A percentile compares a stretch with the other conserved stretches of the same genome.
phyloP scores from a whole-genome alignment of 1,140 invertebrate species.

The Gryon sp. region DNA sequence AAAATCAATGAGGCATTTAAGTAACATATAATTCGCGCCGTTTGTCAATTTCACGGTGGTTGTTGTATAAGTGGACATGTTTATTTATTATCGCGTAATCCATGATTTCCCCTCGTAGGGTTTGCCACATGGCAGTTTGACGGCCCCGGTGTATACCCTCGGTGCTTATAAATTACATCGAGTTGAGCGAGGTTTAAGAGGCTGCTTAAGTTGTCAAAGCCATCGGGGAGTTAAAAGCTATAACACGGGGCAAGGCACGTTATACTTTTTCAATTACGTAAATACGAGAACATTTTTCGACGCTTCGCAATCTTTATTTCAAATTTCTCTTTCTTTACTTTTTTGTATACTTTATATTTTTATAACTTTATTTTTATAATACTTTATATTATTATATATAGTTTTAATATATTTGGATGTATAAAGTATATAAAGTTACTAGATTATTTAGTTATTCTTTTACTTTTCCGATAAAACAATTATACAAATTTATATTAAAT shows the following conservation, averaged over 20 bases:
- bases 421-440: not conserved
- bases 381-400: no score
- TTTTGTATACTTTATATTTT: conserved; percentile 9
- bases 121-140: conserved; percentile 78
- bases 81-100: conserved; percentile 79
- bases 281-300: conserved; percentile 53
- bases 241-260: conserved; percentile 45
- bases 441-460: no score
- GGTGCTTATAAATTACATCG: conserved; percentile 77
- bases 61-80: conserved; percentile 73
- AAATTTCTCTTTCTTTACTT: no score
- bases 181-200: conserved; percentile 76
- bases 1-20: conserved; percentile 48
- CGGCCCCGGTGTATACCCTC: conserved; percentile 70
- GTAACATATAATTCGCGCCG: conserved; percentile 51
- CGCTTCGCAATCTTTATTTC: conserved; percentile 8
- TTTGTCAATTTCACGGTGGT: conserved; percentile 70
- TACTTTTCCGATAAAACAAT: no score
- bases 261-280: conserved; percentile 75
- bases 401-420: not conserved
- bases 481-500: no score
- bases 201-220: conserved; percentile 79
- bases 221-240: conserved; percentile 75
- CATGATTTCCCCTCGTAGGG: conserved; percentile 74
- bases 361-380: no score